These are phyloP conservation scores for Blastobasis lacticolella DNA, from an alignment of 2,888 invertebrate species.

Conservation along the genomic window DNA sequence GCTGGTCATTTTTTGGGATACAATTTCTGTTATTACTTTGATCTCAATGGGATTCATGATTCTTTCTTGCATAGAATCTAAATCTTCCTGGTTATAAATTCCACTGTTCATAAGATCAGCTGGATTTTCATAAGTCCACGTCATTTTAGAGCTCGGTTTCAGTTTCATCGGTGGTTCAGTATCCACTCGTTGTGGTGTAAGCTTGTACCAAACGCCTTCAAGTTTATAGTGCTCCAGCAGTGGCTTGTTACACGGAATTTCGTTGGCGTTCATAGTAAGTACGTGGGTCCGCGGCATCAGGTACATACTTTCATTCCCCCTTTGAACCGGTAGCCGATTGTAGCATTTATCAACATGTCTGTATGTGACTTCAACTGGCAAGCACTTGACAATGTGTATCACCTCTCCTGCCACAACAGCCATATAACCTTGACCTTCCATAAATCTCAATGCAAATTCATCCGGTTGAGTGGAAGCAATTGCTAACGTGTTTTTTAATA, in stretches of 20 bases:
- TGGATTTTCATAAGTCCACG: background rate
- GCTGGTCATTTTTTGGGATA: too few relatives aligned
- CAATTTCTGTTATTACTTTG: too few relatives aligned
- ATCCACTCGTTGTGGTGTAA: background rate
- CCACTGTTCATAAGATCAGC: background rate
- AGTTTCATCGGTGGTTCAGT: background rate
- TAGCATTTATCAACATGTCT: background rate
- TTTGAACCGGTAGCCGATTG: background rate
- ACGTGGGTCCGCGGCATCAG: background rate
- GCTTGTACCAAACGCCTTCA: background rate
- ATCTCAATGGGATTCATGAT: too few relatives aligned
- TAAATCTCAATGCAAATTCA: background rate
- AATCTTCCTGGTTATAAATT: background rate
- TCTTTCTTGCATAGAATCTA: too few relatives aligned
- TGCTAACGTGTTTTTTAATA: background rate
- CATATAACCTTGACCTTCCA: background rate
- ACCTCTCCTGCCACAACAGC: background rate
- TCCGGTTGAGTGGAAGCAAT: background rate
- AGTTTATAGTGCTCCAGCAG: background rate
- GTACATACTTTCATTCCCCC: background rate
- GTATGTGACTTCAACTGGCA: background rate
- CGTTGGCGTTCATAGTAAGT: background rate
- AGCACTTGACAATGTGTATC: background rate
- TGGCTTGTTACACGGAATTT: background rate
- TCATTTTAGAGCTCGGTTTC: background rate